Evolutionary conservation across 2,888 invertebrate genomes (phyloP).

Genomic region (Bursaphelenchus okinawaensis): DNA sequence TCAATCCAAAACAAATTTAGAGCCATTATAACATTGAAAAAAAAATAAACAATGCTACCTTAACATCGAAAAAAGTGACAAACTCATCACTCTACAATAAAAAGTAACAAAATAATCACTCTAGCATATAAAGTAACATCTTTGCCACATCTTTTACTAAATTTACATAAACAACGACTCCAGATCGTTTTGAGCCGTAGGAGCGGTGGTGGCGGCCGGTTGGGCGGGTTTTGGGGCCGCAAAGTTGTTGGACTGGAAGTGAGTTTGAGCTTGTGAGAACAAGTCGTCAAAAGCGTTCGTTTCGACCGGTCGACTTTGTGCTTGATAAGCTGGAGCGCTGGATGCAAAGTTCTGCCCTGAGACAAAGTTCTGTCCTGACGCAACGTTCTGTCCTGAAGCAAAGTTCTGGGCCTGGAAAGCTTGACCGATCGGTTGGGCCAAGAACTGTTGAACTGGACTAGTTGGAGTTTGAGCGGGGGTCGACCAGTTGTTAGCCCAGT

Average conservation of each 20-base stretch:
- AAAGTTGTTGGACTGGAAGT: neutral
- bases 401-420: neutral
- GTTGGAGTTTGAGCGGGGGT: neutral
- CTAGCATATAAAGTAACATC: too few relatives aligned
- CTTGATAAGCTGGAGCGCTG: neutral
- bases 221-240: neutral
- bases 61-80: too few relatives aligned
- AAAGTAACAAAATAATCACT: too few relatives aligned
- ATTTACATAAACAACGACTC: conserved; percentile 13
- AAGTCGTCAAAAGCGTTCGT: conserved; percentile 8
- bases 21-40: too few relatives aligned
- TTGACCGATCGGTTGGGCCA: neutral
- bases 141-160: too few relatives aligned
- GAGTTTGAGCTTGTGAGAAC: conserved; percentile 1
- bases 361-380: neutral
- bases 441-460: neutral
- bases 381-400: neutral
- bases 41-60: too few relatives aligned
- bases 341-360: neutral
- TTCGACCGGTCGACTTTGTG: neutral
- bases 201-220: neutral
- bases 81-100: too few relatives aligned
- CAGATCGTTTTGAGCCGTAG: conserved; percentile 10
- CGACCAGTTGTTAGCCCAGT: neutral
- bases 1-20: too few relatives aligned